phyloP scores from a whole-genome alignment of 2,888 invertebrate species.

The Luffia ferchaultella region DNA sequence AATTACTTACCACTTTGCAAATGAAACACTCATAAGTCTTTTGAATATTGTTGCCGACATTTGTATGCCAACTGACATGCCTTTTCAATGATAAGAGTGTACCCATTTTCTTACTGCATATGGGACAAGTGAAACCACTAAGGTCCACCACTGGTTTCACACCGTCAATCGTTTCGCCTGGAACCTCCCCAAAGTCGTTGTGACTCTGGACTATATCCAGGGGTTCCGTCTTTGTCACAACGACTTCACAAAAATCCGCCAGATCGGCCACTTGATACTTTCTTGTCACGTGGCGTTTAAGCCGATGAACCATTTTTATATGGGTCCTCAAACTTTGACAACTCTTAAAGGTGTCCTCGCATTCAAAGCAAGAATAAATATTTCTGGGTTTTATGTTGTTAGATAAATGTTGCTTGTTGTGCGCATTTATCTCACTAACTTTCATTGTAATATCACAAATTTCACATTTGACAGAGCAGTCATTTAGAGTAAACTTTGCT shows the following conservation, averaged over 20 bases:
- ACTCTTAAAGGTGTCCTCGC: conserved; percentile 44
- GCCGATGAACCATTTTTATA: conserved; percentile 48
- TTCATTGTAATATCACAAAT: conserved; percentile 56
- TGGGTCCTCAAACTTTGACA: conserved; percentile 46
- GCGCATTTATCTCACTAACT: conserved; percentile 45
- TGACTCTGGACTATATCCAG: conserved; percentile 55
- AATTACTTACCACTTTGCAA: conserved; percentile 54
- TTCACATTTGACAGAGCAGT: conserved; percentile 48
- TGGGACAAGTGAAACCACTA: conserved; percentile 47
- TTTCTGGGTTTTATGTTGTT: conserved; percentile 49
- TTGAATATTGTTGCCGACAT: conserved; percentile 42
- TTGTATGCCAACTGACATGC: conserved; percentile 54
- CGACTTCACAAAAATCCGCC: conserved; percentile 66
- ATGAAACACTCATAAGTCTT: conserved; percentile 47
- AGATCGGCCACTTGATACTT: conserved; percentile 26
- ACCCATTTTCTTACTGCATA: conserved; percentile 51
- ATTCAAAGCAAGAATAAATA: conserved; percentile 51
- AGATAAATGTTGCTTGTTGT: conserved; percentile 48
- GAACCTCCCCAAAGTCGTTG: conserved; percentile 54
- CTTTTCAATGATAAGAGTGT: conserved; percentile 49
- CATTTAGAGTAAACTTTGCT: conserved; percentile 45
- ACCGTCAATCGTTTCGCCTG: conserved; percentile 18
- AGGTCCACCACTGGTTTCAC: conserved; percentile 25
- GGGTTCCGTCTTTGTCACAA: conserved; percentile 63
- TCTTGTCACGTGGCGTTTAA: conserved; percentile 26